These are phyloP conservation scores for Lithophane leautieri DNA, from an alignment of 2,888 invertebrate species.

Conservation along the genomic window DNA sequence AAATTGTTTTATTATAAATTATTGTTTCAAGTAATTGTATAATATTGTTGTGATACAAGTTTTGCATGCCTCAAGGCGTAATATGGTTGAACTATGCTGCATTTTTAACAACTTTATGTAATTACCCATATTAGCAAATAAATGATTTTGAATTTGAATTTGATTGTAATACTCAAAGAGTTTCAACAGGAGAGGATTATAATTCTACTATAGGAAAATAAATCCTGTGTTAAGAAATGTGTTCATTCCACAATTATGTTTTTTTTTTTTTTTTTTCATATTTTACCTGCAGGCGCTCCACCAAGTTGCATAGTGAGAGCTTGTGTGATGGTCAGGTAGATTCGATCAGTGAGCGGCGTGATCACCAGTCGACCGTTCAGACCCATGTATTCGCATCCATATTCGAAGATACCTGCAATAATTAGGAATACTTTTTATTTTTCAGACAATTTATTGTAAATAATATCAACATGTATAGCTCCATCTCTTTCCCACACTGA, in stretches of 20 bases:
- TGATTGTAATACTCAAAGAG: background rate
- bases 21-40: too few relatives aligned
- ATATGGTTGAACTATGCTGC: too few relatives aligned
- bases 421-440: background rate
- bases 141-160: too few relatives aligned
- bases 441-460: background rate
- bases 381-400: conserved; percentile 99
- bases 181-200: background rate
- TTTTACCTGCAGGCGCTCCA: conserved; percentile 95
- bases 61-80: too few relatives aligned
- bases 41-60: too few relatives aligned
- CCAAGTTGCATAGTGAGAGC: conserved; percentile 97
- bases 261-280: background rate
- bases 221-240: background rate
- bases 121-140: too few relatives aligned
- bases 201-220: background rate
- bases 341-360: conserved; percentile 97
- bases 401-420: conserved; percentile 93
- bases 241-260: background rate
- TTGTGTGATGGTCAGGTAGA: conserved; percentile 98
- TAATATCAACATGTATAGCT: background rate
- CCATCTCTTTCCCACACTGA: background rate
- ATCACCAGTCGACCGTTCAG: conserved; percentile 97
- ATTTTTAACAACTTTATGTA: too few relatives aligned
- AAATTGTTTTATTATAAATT: too few relatives aligned